Evolutionary conservation across 2,888 invertebrate species (phyloP).

Genomic region (Oxycera nigricornis): DNA sequence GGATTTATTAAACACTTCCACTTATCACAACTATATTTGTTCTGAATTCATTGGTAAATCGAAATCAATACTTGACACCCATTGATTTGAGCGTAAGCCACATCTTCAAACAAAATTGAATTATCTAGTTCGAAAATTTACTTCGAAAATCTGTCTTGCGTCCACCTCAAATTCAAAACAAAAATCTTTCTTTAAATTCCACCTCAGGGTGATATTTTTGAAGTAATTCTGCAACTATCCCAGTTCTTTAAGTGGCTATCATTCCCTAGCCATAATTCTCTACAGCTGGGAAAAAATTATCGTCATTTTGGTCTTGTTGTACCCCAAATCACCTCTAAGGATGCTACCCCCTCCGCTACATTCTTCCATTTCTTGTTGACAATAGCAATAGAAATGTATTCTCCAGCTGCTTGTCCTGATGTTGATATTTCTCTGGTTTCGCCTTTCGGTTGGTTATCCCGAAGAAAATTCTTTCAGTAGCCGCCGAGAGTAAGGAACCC

Average conservation of each 20-base stretch:
- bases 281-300: background rate
- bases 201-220: background rate
- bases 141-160: too few species aligned
- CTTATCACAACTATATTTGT: too few species aligned
- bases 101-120: too few species aligned
- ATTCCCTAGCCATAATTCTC: background rate
- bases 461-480: background rate
- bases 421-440: slow-evolving; percentile 10
- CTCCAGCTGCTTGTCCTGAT: background rate
- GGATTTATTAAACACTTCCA: too few species aligned
- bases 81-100: too few species aligned
- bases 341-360: background rate
- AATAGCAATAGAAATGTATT: background rate
- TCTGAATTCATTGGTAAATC: too few species aligned
- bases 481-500: background rate
- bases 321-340: slow-evolving; percentile 9
- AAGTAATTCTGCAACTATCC: slow-evolving; percentile 8
- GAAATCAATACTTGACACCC: too few species aligned
- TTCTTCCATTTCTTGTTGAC: background rate
- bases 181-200: too few species aligned
- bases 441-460: background rate
- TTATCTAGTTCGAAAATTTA: too few species aligned
- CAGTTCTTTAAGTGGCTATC: background rate
- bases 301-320: background rate
- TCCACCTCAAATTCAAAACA: too few species aligned